phyloP scores from a whole-genome alignment of 2,113 vertebrate species.

The Syrmaticus mikado region DNA sequence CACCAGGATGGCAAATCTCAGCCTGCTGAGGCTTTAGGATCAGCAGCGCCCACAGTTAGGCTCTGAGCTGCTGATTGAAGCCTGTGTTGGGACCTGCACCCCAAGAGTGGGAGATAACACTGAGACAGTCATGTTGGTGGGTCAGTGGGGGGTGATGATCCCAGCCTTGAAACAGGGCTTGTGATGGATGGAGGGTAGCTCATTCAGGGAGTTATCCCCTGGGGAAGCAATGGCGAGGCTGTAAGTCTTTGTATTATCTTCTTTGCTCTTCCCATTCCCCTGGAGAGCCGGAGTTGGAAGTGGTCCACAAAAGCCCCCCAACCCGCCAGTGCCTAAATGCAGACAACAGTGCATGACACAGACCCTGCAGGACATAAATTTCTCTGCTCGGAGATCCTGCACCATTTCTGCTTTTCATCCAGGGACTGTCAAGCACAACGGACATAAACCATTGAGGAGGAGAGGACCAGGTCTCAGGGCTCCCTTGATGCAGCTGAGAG shows the following conservation, averaged over 20 bases:
- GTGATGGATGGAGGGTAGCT: neutral
- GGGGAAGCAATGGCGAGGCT: neutral
- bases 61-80: neutral
- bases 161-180: neutral
- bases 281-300: neutral
- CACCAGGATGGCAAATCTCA: rapidly evolving
- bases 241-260: neutral
- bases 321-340: neutral
- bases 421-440: neutral
- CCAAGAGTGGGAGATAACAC: rapidly evolving
- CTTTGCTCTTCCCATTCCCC: neutral
- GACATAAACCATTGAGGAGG: neutral
- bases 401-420: neutral
- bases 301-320: neutral
- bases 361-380: neutral
- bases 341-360: neutral
- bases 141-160: rapidly evolving
- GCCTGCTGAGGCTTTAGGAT: neutral
- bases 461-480: neutral
- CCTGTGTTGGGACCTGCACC: neutral
- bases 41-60: too few relatives aligned
- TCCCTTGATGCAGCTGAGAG: neutral
- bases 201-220: neutral
- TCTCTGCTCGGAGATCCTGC: neutral
- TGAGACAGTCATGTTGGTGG: rapidly evolving